phyloP scores from a whole-genome alignment of 2,113 vertebrate genomes.

The Microcebus jonahi region DNA sequence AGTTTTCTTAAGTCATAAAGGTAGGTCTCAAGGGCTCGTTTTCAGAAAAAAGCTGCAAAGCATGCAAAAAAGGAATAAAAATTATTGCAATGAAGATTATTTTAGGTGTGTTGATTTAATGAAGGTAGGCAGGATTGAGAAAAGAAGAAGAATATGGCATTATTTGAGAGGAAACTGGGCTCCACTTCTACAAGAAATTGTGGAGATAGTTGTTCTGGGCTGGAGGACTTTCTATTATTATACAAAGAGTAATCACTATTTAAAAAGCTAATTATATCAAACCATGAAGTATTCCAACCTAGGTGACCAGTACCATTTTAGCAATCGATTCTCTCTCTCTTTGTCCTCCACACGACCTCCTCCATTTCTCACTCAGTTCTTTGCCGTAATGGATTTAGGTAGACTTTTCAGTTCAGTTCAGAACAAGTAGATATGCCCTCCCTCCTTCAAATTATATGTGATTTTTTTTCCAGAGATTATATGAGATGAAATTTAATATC shows the following conservation, averaged over 20 bases:
- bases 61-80: neutral
- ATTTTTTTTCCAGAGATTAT: neutral
- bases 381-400: neutral
- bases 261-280: neutral
- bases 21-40: neutral
- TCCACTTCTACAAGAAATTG: neutral
- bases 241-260: neutral
- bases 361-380: neutral
- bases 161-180: neutral
- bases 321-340: neutral
- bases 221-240: neutral
- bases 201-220: neutral
- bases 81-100: neutral
- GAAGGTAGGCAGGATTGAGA: neutral
- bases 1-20: neutral
- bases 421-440: neutral
- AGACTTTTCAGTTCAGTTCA: neutral
- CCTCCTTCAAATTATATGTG: neutral
- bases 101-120: neutral
- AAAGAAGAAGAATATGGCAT: neutral
- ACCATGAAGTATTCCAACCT: neutral
- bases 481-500: neutral
- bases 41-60: neutral
- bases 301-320: neutral
- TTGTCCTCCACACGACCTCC: neutral